phyloP scores from a whole-genome alignment of 2,888 invertebrate genomes.

The Leptinotarsa juncta region DNA sequence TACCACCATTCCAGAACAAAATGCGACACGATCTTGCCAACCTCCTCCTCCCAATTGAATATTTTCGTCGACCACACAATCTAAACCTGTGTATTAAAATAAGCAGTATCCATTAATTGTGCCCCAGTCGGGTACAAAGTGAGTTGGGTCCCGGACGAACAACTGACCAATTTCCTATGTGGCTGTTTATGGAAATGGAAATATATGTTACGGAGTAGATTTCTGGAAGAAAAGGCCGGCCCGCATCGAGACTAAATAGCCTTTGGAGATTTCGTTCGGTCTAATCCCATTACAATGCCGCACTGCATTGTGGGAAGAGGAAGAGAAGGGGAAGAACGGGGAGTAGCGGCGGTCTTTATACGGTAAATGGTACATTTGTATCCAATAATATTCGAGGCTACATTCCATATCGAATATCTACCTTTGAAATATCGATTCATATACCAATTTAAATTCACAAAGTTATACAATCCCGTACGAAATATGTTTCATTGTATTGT shows the following conservation, averaged over 20 bases:
- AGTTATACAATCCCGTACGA: too few relatives aligned
- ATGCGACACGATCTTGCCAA: too few relatives aligned
- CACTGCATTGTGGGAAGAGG: conserved; percentile 21
- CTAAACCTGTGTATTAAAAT: not conserved
- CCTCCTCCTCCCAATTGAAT: too few relatives aligned
- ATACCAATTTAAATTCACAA: too few relatives aligned
- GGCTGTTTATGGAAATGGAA: conserved; percentile 45
- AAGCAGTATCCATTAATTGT: conserved; percentile 19
- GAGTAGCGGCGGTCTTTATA: not conserved
- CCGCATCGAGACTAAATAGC: conserved; percentile 33
- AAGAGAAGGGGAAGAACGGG: not conserved
- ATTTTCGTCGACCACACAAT: not conserved
- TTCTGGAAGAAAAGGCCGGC: conserved; percentile 28
- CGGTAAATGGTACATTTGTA: conserved; percentile 5
- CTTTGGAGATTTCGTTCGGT: conserved; percentile 35
- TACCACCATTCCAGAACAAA: too few relatives aligned
- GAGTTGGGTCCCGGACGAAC: not conserved
- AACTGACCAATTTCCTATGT: conserved; percentile 43
- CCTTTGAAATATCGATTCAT: too few relatives aligned
- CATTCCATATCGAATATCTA: too few relatives aligned
- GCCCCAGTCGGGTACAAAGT: not conserved
- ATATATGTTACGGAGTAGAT: conserved; percentile 34
- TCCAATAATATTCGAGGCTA: too few relatives aligned
- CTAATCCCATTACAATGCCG: conserved; percentile 43
- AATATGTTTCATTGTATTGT: too few relatives aligned